Evolutionary conservation across 2,797 vertebrate genomes (phyloP), one percentile per base, ranked within the genome.

Genomic region (Hafferia zeledoni): DNA sequence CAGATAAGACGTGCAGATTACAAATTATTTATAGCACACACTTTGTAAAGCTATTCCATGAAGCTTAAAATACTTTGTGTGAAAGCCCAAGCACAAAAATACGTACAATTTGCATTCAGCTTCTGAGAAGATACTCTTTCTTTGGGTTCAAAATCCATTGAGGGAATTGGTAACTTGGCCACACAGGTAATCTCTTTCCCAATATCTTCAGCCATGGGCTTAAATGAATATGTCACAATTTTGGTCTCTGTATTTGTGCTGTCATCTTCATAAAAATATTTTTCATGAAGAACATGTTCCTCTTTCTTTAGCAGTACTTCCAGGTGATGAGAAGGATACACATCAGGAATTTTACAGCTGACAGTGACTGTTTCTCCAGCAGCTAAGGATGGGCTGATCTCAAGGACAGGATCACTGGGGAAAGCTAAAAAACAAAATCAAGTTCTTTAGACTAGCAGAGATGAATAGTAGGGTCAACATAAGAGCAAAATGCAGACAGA

Each of bases 21-120:
- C 11, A 68, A 65, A 22, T 37, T 1, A 64, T 41, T 65, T 57
- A 59, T 23, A 55, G 33, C 13, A 76, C 16, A 60, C 7, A 6
- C 9, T 82, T 82, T 30, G 13, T 64, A 82, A 89, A 55, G 17
- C 20, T 28, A 33, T 75, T 69, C 35, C 30, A 43, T 27, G 41
- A 89, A 84, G 53, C 9, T 60, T 69, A 35, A 55, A 43, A 44
- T 41, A 56, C 15, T 70, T 82, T 28, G 19, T 57, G 43, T 44
- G 63, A 75, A 95, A 80, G 27, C 12, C 28, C n/a, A 35, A 37
- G 39, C 31, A 65, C 35, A 75, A 81, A 72, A 61, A 69, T 63
- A 98, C 99, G 98, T 97, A 99, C 99, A 98, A 88, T 98, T 97
- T 53, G 98, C 59, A 37, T 96, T 90, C 39, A 99, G 81, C 18